These are phyloP conservation scores for Aphaenogaster rudis DNA, from an alignment of 1,140 invertebrate genomes.

Conservation along the genomic window DNA sequence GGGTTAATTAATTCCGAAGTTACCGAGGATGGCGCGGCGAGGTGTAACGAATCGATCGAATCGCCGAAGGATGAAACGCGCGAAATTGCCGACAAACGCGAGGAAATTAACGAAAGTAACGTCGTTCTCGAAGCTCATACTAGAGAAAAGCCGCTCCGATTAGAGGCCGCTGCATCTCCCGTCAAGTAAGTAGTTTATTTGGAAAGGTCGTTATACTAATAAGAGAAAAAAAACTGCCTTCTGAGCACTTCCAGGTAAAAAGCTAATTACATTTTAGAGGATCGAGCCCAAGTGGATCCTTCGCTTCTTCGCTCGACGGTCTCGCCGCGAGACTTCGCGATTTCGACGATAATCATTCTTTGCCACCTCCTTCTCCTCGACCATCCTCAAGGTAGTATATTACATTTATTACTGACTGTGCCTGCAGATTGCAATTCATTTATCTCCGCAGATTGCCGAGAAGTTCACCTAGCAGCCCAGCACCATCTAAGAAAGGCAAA, in stretches of 20 bases:
- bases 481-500: constrained; percentile 91
- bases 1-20: constrained; percentile 56
- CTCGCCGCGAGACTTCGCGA: constrained; percentile 83
- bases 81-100: constrained; percentile 47
- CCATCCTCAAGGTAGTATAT: constrained; percentile 80
- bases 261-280: constrained; percentile 67
- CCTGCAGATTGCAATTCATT: not conserved
- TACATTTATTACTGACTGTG: not conserved
- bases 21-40: constrained; percentile 31
- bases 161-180: constrained; percentile 72
- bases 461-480: constrained; percentile 91
- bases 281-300: constrained; percentile 83
- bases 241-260: not conserved
- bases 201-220: not conserved
- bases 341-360: constrained; percentile 84
- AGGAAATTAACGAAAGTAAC: constrained; percentile 31
- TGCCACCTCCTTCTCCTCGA: constrained; percentile 85
- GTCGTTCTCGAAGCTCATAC: not conserved
- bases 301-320: constrained; percentile 84
- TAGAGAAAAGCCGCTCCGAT: constrained; percentile 27
- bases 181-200: constrained; percentile 72
- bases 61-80: constrained; percentile 42
- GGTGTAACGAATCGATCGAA: constrained; percentile 31
- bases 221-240: not conserved
- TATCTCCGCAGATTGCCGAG: constrained; percentile 88